These are phyloP conservation scores for Asobara japonica DNA, from an alignment of 1,140 invertebrate species.

Conservation along the genomic window DNA sequence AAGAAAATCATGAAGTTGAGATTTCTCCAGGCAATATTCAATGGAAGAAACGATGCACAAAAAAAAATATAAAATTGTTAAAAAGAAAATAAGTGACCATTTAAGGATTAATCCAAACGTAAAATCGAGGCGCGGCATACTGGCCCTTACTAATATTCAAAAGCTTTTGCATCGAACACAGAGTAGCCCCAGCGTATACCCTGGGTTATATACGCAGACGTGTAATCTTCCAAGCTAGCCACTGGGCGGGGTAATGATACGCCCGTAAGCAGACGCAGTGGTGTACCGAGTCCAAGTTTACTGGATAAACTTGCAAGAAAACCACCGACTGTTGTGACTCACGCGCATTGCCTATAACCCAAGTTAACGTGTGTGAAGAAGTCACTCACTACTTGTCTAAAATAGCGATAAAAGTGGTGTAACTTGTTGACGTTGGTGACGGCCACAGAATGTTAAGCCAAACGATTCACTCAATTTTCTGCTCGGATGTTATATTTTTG, in stretches of 20 bases:
- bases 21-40: neutral
- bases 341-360: neutral
- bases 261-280: conserved; percentile 52
- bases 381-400: neutral
- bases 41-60: neutral
- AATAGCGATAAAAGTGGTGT: neutral
- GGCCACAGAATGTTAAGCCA: neutral
- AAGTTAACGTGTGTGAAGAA: neutral
- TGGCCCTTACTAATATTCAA: conserved; percentile 16
- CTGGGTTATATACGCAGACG: conserved; percentile 53
- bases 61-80: neutral
- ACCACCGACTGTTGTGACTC: neutral
- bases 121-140: conserved; percentile 2
- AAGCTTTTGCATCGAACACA: conserved; percentile 3
- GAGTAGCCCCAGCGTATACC: neutral
- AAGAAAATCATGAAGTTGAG: no score
- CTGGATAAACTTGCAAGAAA: conserved; percentile 4
- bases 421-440: neutral
- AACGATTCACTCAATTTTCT: no score
- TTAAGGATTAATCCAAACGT: neutral
- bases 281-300: conserved; percentile 41
- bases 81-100: neutral
- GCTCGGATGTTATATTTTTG: no score
- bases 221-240: conserved; percentile 64
- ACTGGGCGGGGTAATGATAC: conserved; percentile 66